Evolutionary conservation across 2,888 invertebrate species (phyloP), one percentile per base, ranked within the genome.

Genomic region (Rhagonycha lutea): DNA sequence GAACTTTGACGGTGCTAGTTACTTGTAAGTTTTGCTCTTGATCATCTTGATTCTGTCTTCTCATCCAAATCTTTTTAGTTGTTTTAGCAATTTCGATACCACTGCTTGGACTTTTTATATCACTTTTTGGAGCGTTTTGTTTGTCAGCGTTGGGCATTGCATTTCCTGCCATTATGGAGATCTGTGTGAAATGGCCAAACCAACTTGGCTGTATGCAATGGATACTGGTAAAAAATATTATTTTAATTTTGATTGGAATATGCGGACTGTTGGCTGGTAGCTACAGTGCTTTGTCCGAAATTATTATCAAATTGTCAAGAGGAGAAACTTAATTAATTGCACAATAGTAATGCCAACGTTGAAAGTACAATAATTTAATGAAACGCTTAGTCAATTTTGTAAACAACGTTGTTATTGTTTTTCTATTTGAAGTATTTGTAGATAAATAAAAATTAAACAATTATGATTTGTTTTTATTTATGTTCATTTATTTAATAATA

Each of bases 101-200:
- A 1, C 90, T 92, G 74, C 88, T 95, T 75, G 93, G 92, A 62
- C 88, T 94, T 4, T 94, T 94, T 88, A 95, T 93, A 79, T 94
- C 95, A 0, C 88, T 95, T 63, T 93, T 95, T 83, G 98, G 98
- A n/a, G 97, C 98, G 0, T 90, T 98, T 2, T 96, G 96, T 80
- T 89, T 97, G 67, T 96, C 97, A 0, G 95, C 95, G 0, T 90
- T 98, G 74, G 97, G 98, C 0, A 90, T 98, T 68, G 95, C 96
- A 1, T 95, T 98, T 86, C 98, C 98, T 10, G 96, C 98, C 0
- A 89, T 96, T 78, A 95, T 98, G 81, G 95, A 98, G 84, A 91
- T 94, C 80, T 93, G 94, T 86, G 94, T 95, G 0, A 94, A 93
- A 86, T 97, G 96, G 95, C 89, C 91, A 73, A 90, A 89, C 7